Percentiles rank a stretch among this genome's conserved stretches.
These are phyloP conservation scores for Mormyrus proboscirostris DNA, from an alignment of 2,797 vertebrate genomes.

Conservation along the genomic window DNA sequence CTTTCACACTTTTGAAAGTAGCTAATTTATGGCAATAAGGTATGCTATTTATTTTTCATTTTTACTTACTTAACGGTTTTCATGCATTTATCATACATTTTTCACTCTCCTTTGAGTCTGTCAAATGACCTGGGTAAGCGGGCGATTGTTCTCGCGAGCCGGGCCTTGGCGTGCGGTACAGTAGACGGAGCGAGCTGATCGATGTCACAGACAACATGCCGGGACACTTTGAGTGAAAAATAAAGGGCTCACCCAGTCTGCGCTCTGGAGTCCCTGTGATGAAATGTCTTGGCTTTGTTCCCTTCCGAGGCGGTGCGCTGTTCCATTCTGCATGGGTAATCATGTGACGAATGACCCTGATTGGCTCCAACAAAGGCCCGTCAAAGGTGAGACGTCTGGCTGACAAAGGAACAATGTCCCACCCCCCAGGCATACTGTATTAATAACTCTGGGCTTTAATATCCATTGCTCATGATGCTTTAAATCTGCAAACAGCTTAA, in stretches of 20 bases:
- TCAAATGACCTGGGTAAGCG: background rate
- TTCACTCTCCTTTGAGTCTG: background rate
- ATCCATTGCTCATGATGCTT: background rate
- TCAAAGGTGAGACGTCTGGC: constrained; percentile 41
- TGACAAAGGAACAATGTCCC: constrained; percentile 38
- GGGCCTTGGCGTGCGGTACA: background rate
- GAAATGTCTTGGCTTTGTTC: constrained; percentile 31
- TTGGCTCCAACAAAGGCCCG: constrained; percentile 36
- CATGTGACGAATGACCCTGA: constrained; percentile 42
- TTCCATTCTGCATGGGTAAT: constrained; percentile 36
- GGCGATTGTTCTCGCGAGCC: background rate
- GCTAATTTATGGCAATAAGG: constrained; percentile 1
- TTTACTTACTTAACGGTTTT: background rate
- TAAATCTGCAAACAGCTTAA: constrained; percentile 4
- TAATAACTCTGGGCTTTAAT: background rate
- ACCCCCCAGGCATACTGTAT: constrained; percentile 38
- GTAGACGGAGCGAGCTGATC: constrained; percentile 22
- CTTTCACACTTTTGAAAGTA: background rate
- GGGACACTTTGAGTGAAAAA: constrained; percentile 39
- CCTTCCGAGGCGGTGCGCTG: constrained; percentile 22
- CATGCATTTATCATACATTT: background rate
- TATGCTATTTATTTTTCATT: background rate
- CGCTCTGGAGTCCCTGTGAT: constrained; percentile 33
- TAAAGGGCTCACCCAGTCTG: background rate
- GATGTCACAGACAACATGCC: constrained; percentile 44